Evolutionary conservation across 2,888 invertebrate genomes (phyloP).

Genomic region (Agriopis aurantiaria): DNA sequence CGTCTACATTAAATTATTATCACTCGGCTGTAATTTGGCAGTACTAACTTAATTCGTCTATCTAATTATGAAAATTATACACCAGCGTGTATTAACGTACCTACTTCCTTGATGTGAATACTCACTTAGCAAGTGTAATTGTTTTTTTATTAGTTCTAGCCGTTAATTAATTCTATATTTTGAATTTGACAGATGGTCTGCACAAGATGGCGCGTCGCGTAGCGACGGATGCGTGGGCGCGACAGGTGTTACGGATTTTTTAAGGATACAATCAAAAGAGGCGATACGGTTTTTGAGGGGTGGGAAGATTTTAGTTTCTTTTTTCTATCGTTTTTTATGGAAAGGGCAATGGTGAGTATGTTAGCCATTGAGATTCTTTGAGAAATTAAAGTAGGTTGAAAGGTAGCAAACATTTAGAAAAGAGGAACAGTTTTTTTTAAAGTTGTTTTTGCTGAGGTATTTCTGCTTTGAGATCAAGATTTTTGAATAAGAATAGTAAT

Average conservation of each 20-base stretch:
- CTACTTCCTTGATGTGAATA: constrained; percentile 34
- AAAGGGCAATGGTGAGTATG: background rate
- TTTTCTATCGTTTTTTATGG: constrained; percentile 18
- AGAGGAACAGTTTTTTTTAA: background rate
- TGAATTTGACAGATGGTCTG: constrained; percentile 81
- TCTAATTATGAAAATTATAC: constrained; percentile 44
- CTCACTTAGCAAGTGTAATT: constrained; percentile 32
- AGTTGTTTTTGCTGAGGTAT: too few species aligned
- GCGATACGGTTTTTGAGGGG: constrained; percentile 72
- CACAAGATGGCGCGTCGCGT: constrained; percentile 70
- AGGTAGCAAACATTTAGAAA: background rate
- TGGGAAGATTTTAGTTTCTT: constrained; percentile 61
- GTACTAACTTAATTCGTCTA: constrained; percentile 30
- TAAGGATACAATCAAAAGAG: constrained; percentile 54
- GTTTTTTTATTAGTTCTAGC: constrained; percentile 21
- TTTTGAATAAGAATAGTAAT: too few species aligned
- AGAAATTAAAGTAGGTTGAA: constrained; percentile 1
- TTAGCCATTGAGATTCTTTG: background rate
- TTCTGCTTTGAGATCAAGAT: too few species aligned
- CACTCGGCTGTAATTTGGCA: constrained; percentile 28
- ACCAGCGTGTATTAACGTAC: constrained; percentile 19
- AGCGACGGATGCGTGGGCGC: constrained; percentile 77
- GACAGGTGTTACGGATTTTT: constrained; percentile 77
- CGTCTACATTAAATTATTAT: constrained; percentile 24
- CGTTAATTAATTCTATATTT: constrained; percentile 58